phyloP scores from a whole-genome alignment of 2,113 vertebrate species.

The Sminthopsis crassicaudata region DNA sequence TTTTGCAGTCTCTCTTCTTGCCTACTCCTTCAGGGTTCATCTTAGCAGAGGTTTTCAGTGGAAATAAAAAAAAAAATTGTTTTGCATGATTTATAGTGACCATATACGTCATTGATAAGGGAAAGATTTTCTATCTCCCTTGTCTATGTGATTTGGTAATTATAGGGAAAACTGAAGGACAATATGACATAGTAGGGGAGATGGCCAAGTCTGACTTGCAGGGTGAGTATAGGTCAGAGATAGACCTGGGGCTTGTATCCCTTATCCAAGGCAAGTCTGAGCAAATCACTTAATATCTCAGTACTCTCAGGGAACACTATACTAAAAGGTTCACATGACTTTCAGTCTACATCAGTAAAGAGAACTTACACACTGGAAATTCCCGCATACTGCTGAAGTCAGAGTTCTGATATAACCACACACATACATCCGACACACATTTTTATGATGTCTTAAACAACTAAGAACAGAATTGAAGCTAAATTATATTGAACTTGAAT shows the following conservation, averaged over 20 bases:
- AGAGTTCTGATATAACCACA: neutral
- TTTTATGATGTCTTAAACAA: neutral
- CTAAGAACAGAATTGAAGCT: neutral
- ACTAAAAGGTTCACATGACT: neutral
- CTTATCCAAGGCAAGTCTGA: too few relatives aligned
- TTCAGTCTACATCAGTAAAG: neutral
- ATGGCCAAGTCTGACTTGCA: too few relatives aligned
- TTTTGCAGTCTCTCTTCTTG: neutral
- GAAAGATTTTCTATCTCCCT: constrained; percentile 15
- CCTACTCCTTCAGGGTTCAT: neutral
- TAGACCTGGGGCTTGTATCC: too few relatives aligned
- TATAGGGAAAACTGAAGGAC: neutral
- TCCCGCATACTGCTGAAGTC: neutral
- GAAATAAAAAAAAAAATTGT: neutral
- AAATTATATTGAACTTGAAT: too few relatives aligned
- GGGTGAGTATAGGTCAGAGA: too few relatives aligned
- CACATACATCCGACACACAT: neutral
- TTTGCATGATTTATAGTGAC: constrained; percentile 2
- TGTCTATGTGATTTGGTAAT: neutral
- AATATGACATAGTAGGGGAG: neutral
- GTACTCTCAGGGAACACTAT: neutral
- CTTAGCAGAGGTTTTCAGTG: neutral
- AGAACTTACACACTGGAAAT: neutral
- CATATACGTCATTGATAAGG: constrained; percentile 8
- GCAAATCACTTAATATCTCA: constrained; percentile 1